Conservation (phyloP, 2,888 invertebrate species). For the Baronia brevicornis region DNA sequence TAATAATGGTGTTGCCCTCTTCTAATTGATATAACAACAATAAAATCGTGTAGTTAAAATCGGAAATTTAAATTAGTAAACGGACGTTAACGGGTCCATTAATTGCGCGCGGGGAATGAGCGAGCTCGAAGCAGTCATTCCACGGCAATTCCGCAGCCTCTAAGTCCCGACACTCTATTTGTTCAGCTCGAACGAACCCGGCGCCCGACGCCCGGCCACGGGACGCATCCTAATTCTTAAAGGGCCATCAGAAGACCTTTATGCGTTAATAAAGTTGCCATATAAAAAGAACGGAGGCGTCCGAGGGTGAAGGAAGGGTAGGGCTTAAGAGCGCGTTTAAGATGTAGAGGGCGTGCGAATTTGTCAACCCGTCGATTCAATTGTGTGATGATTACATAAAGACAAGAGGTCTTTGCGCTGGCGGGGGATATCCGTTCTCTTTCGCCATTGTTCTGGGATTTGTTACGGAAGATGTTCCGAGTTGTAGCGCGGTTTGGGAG, state of each 20-base stretch:
- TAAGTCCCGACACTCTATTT: conserved; percentile 66
- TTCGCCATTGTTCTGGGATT: conserved; percentile 30
- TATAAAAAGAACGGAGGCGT: conserved; percentile 73
- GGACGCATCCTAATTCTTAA: conserved; percentile 74
- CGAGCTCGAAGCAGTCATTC: conserved; percentile 32
- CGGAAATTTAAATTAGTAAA: conserved; percentile 56
- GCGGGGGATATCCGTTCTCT: conserved; percentile 31
- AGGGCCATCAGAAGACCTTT: conserved; percentile 74
- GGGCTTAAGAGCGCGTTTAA: conserved; percentile 72
- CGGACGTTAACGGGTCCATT: conserved; percentile 51
- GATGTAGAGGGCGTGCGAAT: conserved; percentile 73
- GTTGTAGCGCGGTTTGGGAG: conserved; percentile 7
- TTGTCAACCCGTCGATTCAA: conserved; percentile 66
- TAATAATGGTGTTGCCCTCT: no score
- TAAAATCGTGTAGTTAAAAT: no score
- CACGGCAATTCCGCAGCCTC: conserved; percentile 32
- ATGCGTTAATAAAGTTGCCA: conserved; percentile 76
- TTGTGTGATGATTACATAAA: conserved; percentile 68
- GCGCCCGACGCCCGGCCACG: conserved; percentile 50
- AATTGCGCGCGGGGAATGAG: conserved; percentile 57
- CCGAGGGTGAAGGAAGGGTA: conserved; percentile 73
- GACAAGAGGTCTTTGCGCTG: conserved; percentile 44
- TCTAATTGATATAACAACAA: no score
- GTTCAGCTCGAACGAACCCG: conserved; percentile 64
- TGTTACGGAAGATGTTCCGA: conserved; percentile 17